Conservation (phyloP, 2,888 invertebrate genomes). For the Neria commutata region DNA sequence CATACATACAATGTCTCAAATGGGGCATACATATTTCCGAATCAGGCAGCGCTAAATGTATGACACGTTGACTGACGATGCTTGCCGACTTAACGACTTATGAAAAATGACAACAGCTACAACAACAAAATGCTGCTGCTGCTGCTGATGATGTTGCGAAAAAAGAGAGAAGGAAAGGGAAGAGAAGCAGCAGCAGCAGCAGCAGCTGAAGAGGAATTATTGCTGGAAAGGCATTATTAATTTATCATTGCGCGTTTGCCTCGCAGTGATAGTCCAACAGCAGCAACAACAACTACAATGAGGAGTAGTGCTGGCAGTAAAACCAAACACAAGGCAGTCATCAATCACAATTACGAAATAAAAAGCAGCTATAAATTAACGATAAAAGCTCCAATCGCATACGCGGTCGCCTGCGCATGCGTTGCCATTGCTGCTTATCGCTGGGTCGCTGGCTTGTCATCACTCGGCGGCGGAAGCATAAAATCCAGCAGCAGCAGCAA, state of each 20-base stretch:
- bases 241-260: slow-evolving; percentile 47
- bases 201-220: not conserved
- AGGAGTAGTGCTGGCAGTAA: slow-evolving; percentile 4
- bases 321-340: slow-evolving; percentile 50
- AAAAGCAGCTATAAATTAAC: slow-evolving; percentile 55
- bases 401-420: slow-evolving; percentile 19
- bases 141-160: slow-evolving; percentile 6
- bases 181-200: slow-evolving; percentile 20
- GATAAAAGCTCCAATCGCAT: slow-evolving; percentile 49
- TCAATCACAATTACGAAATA: slow-evolving; percentile 60
- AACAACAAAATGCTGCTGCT: no score
- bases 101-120: slow-evolving; percentile 35
- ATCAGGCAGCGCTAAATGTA: not conserved
- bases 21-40: no score
- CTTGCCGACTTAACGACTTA: slow-evolving; percentile 34
- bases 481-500: not conserved
- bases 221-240: slow-evolving; percentile 38
- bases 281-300: slow-evolving; percentile 25
- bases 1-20: no score
- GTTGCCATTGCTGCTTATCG: slow-evolving; percentile 41
- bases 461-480: slow-evolving; percentile 28
- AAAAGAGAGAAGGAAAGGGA: slow-evolving; percentile 20
- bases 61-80: slow-evolving; percentile 8
- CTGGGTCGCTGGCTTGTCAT: slow-evolving; percentile 16
- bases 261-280: slow-evolving; percentile 33